Evolutionary conservation across 1,140 invertebrate species (phyloP), one percentile per base, ranked within the genome.

Genomic region (Drosophila mojavensis): DNA sequence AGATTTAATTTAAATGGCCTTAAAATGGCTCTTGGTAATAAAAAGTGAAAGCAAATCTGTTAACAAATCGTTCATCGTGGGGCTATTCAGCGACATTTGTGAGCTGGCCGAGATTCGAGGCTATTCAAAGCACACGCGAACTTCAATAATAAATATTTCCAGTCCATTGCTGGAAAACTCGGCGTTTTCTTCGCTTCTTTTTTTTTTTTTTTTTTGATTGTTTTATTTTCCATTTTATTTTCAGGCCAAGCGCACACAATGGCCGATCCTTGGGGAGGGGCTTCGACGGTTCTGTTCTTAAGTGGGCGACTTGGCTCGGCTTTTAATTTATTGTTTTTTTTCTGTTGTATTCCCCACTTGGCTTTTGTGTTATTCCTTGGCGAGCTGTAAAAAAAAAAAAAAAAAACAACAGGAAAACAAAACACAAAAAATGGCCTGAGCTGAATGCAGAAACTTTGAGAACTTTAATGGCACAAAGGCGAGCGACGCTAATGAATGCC

Each of bases 241-340:
- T 28, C 15, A 39, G n/a, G n/a, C 15, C 36, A 48, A 48, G 65
- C 62, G 65, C 69, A 72, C 53, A 65, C 26, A 56, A 45, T 10
- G 4, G 15, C 4, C 9, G 10, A 33, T 64, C 51, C 17, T 47
- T 26, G 13, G 20, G 20, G n/a, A 28, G 17, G 11, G 41, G 45
- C 10, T 10, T 7, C 51, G 41, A 51, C 7, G 55, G 51, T 50
- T 20, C 53, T 63, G 51, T 50, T 20, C 53, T 63, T 36, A 43
- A 63, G 66, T 55, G 51, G 33, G 36, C 41, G 30, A 30, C 43
- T 45, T 24, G 20, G 45, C 45, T 72, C 63, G 68, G 50, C 65
- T 67, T 73, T 79, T 51, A 77, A 79, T 83, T 79, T 83, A 82
- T 82, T 76, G 65, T 66, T 39, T 24, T 51, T 51, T 53, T 51